Evolutionary conservation across 2,113 vertebrate species (phyloP), one percentile per base, ranked within the genome.

Genomic region (Maccullochella peelii): DNA sequence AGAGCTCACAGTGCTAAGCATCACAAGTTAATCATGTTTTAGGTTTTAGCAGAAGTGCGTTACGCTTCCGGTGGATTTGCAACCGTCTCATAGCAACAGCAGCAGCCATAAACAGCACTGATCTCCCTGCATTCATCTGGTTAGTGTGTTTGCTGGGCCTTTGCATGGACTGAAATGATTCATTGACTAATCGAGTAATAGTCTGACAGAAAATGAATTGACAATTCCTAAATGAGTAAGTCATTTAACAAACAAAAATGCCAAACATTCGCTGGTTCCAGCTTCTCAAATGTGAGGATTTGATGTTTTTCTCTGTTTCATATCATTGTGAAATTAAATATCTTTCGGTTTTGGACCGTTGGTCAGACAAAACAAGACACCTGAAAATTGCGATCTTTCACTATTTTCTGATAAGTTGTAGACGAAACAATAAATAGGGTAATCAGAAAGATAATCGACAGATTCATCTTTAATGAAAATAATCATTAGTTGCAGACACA

Each of bases 11-110:
- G 65, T 33, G 44, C 18, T 27, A 0, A 78, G 54, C 52, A 61
- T 73, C 7, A 67, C 20, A 50, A 57, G 36, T 36, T 75, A 57
- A 76, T 88, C 71, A 55, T 77, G 58, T 76, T 79, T 68, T 15
- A 66, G 27, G 49, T 57, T 84, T 82, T 72, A 61, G 40, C 33
- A 80, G 52, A 75, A 33, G 77, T 38, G 40, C 73, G 73, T 73
- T 62, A 12, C 3, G 1, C 20, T 75, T 84, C 25, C 8, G 15
- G 18, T 44, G 68, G 68, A 65, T 76, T 54, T 72, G 38, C 18
- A 67, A 30, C 44, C 44, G 70, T 89, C 73, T 83, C 84, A 33
- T 83, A 83, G 86, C 89, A 90, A 82, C 81, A 49, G 72, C 63
- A 67, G 36, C 30, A 57, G 72, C 67, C 55, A 62, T 52, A 58